Conservation (phyloP, 1,140 invertebrate genomes). For the Melitaea cinxia region DNA sequence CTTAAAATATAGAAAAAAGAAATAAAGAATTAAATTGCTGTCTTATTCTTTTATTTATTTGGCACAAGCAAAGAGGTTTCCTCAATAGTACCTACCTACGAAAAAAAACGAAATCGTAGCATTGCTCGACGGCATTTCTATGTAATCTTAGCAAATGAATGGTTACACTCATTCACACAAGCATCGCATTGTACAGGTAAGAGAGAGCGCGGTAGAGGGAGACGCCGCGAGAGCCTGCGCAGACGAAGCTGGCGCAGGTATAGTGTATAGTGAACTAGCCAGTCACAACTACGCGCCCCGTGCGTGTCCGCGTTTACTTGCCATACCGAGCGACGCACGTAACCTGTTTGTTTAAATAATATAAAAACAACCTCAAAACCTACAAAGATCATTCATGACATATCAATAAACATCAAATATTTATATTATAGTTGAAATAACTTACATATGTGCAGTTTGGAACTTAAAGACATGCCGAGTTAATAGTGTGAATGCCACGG, state of each 20-base stretch:
- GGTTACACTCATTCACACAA: constrained; percentile 7
- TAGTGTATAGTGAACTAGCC: constrained; percentile 41
- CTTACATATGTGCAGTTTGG: constrained; percentile 1
- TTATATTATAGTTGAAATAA: not conserved
- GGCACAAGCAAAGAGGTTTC: too few species aligned
- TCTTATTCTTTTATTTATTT: too few species aligned
- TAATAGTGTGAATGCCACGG: constrained; percentile 77
- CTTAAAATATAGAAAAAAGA: too few species aligned
- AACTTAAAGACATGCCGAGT: constrained; percentile 38
- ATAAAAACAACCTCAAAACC: constrained; percentile 47
- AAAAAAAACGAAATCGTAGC: constrained; percentile 20
- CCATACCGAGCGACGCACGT: constrained; percentile 44
- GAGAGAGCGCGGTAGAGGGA: constrained; percentile 56
- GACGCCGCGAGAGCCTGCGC: constrained; percentile 59
- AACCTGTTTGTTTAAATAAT: constrained; percentile 59
- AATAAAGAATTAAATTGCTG: too few species aligned
- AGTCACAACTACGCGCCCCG: constrained; percentile 65
- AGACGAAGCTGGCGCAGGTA: constrained; percentile 50
- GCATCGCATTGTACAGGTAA: constrained; percentile 56
- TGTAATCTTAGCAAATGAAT: constrained; percentile 31
- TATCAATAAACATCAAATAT: constrained; percentile 28
- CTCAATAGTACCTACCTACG: not conserved
- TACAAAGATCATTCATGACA: constrained; percentile 32
- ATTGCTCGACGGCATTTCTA: constrained; percentile 14
- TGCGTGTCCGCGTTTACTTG: constrained; percentile 64